Evolutionary conservation across 1,140 invertebrate genomes (phyloP).

Genomic region (Aphidius gifuensis): DNA sequence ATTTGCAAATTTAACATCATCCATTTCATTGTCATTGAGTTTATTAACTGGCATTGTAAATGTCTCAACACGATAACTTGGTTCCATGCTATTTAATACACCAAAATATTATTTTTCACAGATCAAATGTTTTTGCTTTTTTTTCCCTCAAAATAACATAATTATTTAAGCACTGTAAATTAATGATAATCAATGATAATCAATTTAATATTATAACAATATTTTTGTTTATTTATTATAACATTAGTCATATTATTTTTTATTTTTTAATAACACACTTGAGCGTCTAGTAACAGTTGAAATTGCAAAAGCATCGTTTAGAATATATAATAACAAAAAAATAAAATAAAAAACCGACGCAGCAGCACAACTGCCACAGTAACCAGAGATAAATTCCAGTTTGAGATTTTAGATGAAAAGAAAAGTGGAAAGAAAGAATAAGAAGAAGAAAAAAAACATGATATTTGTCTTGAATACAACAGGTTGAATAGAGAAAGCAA

Average conservation of each 20-base stretch:
- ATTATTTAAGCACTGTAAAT: too few relatives aligned
- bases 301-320: neutral
- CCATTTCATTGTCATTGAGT: conserved; percentile 14
- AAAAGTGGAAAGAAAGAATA: conserved; percentile 16
- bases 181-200: too few relatives aligned
- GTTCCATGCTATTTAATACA: conserved; percentile 11
- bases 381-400: neutral
- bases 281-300: conserved; percentile 22
- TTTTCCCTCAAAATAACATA: too few relatives aligned
- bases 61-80: conserved; percentile 41
- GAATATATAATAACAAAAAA: neutral
- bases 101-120: neutral
- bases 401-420: too few relatives aligned
- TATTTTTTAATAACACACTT: neutral
- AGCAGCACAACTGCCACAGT: neutral
- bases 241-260: neutral
- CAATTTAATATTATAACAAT: too few relatives aligned
- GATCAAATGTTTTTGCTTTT: neutral
- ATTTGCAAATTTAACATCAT: conserved; percentile 30
- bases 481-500: too few relatives aligned
- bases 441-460: neutral
- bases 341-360: neutral
- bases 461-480: too few relatives aligned
- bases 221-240: neutral
- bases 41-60: conserved; percentile 40